phyloP scores from a whole-genome alignment of 2,113 vertebrate genomes.

The Prolemur simus region DNA sequence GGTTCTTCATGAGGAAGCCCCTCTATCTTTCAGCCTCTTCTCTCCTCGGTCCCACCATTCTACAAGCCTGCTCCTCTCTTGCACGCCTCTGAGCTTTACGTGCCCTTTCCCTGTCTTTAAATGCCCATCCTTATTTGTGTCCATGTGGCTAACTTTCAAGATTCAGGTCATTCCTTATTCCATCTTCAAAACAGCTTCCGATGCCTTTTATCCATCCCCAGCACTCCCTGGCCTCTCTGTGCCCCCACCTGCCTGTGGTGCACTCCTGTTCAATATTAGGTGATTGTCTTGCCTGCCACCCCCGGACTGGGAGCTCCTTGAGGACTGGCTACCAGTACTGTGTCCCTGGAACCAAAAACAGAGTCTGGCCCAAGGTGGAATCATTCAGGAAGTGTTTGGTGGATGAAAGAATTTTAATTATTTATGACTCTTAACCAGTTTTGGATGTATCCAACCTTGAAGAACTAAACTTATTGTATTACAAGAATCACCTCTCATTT shows the following conservation, averaged over 20 bases:
- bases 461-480: not conserved
- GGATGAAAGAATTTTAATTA: not conserved
- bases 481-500: not conserved
- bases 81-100: not conserved
- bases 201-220: not conserved
- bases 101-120: not conserved
- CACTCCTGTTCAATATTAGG: not conserved
- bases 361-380: not conserved
- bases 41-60: not conserved
- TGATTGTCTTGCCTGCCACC: not conserved
- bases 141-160: not conserved
- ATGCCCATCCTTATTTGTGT: not conserved
- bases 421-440: not conserved
- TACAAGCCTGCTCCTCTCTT: not conserved
- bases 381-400: not conserved
- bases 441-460: not conserved
- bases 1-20: not conserved
- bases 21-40: not conserved
- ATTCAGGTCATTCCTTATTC: not conserved
- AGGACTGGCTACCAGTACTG: not conserved
- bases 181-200: not conserved
- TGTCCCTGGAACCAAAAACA: not conserved
- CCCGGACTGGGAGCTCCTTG: not conserved
- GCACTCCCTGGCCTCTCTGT: not conserved
- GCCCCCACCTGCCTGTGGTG: fast-evolving